Percentiles rank a stretch among this genome's conserved stretches.
Evolutionary conservation across 2,797 vertebrate genomes (phyloP).

Genomic region (Liparis tanakae): DNA sequence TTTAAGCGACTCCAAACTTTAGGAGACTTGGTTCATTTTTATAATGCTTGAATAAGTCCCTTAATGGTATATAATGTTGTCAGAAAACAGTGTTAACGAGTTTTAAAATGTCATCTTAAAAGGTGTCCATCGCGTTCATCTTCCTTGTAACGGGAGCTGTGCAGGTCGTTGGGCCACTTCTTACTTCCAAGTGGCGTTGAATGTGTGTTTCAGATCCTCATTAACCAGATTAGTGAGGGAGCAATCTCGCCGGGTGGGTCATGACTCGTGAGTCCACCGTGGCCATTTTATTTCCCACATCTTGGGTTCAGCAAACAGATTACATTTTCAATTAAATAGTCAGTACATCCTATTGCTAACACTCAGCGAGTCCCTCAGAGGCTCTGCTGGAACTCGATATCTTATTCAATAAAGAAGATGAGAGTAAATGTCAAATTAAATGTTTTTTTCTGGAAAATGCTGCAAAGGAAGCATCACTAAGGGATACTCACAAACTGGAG

Average conservation of each 20-base stretch:
- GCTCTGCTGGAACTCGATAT: neutral
- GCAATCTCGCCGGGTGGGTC: slow-evolving; percentile 33
- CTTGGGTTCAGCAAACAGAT: slow-evolving; percentile 53
- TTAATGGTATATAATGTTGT: neutral
- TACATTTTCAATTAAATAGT: slow-evolving; percentile 62
- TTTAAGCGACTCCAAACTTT: too few relatives aligned
- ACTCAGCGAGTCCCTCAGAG: slow-evolving; percentile 33
- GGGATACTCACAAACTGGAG: neutral
- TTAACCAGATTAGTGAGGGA: slow-evolving; percentile 14
- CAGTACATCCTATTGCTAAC: slow-evolving; percentile 37
- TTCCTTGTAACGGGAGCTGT: too few relatives aligned
- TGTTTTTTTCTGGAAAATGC: neutral
- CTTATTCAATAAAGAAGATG: neutral
- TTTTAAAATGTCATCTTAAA: neutral
- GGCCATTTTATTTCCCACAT: slow-evolving; percentile 38
- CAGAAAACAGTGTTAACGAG: neutral
- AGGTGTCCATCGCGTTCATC: neutral
- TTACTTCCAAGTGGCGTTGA: neutral
- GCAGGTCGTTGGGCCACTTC: neutral
- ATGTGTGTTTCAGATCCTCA: slow-evolving; percentile 11
- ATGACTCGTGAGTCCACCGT: slow-evolving; percentile 40
- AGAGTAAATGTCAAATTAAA: neutral
- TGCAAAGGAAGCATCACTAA: neutral
- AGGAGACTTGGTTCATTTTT: too few relatives aligned
- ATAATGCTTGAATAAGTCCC: neutral